Conservation (phyloP, 2,888 invertebrate genomes). For the Ceratothoa steindachneri region DNA sequence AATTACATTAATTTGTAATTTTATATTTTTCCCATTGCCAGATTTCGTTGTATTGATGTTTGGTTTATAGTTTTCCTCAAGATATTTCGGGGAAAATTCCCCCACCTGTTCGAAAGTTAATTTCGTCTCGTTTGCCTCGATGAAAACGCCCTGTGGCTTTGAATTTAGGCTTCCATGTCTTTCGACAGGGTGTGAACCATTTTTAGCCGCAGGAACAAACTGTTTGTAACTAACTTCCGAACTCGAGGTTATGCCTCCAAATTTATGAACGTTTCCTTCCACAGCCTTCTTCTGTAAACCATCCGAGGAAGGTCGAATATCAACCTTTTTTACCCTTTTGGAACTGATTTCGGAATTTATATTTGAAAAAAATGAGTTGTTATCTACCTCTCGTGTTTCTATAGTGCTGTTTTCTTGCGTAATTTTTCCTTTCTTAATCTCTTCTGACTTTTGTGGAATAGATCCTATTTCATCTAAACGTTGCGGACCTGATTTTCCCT, state of each 20-base stretch:
- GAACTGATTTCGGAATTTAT: not conserved
- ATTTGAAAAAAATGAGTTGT: not conserved
- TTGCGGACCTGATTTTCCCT: no score
- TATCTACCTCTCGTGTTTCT: slow-evolving; percentile 3
- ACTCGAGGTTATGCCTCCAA: not conserved
- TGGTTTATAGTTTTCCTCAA: not conserved
- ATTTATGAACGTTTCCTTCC: not conserved
- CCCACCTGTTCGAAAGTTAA: not conserved
- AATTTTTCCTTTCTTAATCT: not conserved
- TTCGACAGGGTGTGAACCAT: not conserved
- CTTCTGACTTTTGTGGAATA: not conserved
- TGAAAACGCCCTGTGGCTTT: not conserved
- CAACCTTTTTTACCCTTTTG: not conserved
- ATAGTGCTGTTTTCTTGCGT: not conserved
- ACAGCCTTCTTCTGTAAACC: not conserved
- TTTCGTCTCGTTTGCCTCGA: not conserved
- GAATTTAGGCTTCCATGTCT: not conserved
- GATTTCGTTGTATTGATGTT: not conserved
- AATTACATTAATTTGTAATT: not conserved
- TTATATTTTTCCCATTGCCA: not conserved
- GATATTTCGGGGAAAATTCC: not conserved
- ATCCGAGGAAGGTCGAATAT: not conserved
- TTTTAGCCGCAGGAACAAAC: not conserved
- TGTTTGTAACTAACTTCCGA: slow-evolving; percentile 8
- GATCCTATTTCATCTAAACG: not conserved